Evolutionary conservation across 2,113 vertebrate species (phyloP).

Genomic region (Seriola dumerili): DNA sequence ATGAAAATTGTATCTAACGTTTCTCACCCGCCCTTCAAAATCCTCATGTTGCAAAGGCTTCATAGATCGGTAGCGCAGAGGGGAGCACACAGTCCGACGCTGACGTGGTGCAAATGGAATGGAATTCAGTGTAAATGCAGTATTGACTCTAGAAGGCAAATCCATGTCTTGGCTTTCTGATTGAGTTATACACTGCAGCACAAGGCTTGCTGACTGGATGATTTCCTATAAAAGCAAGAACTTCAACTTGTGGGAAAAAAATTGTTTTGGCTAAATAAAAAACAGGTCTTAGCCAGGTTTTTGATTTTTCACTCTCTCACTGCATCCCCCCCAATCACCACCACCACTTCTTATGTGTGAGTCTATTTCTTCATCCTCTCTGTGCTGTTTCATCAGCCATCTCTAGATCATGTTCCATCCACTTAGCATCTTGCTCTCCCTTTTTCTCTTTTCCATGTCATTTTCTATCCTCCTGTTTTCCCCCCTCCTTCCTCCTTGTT

Average conservation of each 20-base stretch:
- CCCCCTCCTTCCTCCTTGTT: constrained; percentile 33
- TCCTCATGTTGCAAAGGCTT: constrained; percentile 26
- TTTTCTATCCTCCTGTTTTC: constrained; percentile 45
- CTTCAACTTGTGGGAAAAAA: constrained; percentile 21
- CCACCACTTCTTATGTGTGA: neutral
- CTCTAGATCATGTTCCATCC: constrained; percentile 24
- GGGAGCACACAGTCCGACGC: neutral
- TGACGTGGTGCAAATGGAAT: constrained; percentile 58
- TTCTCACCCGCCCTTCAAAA: constrained; percentile 26
- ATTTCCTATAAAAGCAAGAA: constrained; percentile 45
- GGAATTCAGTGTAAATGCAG: constrained; percentile 51
- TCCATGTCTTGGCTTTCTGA: constrained; percentile 56
- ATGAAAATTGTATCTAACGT: constrained; percentile 44
- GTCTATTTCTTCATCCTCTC: constrained; percentile 14
- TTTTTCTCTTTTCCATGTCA: constrained; percentile 12
- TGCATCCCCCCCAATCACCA: neutral
- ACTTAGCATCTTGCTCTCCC: constrained; percentile 24
- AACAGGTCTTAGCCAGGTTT: neutral
- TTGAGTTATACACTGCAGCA: constrained; percentile 40
- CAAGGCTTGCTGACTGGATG: constrained; percentile 20
- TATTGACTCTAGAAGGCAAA: constrained; percentile 60
- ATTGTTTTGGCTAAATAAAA: constrained; percentile 27
- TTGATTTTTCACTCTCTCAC: constrained; percentile 32
- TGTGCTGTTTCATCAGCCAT: constrained; percentile 39
- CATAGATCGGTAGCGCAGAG: constrained; percentile 58